These are phyloP conservation scores for Malacoctenus gilli DNA, from an alignment of 2,797 vertebrate species.

Conservation along the genomic window DNA sequence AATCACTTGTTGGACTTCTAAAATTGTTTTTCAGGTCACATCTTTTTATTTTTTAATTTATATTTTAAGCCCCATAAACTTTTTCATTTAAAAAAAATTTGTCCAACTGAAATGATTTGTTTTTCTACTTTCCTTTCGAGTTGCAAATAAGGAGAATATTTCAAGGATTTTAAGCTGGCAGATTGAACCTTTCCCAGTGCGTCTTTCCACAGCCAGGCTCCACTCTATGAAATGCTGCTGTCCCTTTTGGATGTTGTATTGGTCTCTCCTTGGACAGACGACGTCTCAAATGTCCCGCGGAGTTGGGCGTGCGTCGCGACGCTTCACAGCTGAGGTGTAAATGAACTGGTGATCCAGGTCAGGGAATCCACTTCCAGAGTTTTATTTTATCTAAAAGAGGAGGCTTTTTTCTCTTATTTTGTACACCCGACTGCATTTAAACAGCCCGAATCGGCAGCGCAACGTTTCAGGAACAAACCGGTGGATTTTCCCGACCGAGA, in stretches of 20 bases:
- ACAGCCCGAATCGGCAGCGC: not conserved
- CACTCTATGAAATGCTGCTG: conserved; percentile 5
- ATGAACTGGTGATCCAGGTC: not conserved
- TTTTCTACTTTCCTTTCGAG: not conserved
- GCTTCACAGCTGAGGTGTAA: conserved; percentile 12
- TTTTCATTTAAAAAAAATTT: conserved; percentile 35
- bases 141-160: not conserved
- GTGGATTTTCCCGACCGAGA: conserved; percentile 3
- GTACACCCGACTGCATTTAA: conserved; percentile 16
- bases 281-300: not conserved
- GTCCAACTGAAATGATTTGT: conserved; percentile 21
- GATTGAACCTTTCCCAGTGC: not conserved
- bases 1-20: too few relatives aligned
- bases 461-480: conserved; percentile 16
- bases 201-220: conserved; percentile 1
- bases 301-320: not conserved
- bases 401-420: conserved; percentile 34
- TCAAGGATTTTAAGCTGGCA: too few relatives aligned
- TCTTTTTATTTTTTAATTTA: conserved; percentile 42
- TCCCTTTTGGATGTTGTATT: conserved; percentile 4
- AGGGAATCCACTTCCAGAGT: conserved; percentile 3
- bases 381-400: conserved; percentile 18
- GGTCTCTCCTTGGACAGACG: not conserved
- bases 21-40: too few relatives aligned
- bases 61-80: too few relatives aligned